Base-by-base conservation (phyloP, 2,797 vertebrate genomes). In the Antrozous pallidus region DNA sequence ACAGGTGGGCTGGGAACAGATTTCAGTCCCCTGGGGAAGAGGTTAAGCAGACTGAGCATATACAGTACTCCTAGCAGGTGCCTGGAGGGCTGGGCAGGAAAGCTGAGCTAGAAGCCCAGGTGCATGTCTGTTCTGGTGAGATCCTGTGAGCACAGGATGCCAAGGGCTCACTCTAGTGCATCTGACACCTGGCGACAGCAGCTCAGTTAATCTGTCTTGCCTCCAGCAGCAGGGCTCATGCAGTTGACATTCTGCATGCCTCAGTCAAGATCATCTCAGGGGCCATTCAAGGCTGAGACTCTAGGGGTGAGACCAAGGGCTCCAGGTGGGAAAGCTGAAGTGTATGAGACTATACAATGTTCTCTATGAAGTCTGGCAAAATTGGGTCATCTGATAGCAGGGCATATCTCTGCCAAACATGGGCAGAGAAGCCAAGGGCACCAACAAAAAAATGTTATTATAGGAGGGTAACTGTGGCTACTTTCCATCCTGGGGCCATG, bases 361-460 rank as follows among this genome's bases (percentile, higher is more conserved):
- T 93, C 75, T 74, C 20, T 36, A 49, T 11, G 12, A 82, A 79
- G 22, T 61, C 80, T 74, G 40, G 14, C 63, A 36, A 96, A 95
- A 95, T 0, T 2, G 36, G 38, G 38, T 69, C 83, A 91, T 28
- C 28, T 45, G 81, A 22, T 31, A 26, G 58, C 24, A 40, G 20
- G 63, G 36, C 8, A 11, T 6, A 10, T 22, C 22, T 75, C 70
- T 93, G 70, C 70, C n/a, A 56, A 26, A 78, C n/a, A 26, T 0
- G 0, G 33, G 8, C 40, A 51, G 33, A 14, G 20, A 83, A 42
- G 33, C 28, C 73, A 36, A 89, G 0, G 11, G 3, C 6, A 12
- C 16, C 56, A 17, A 73, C 12, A n/a, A n/a, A 31, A 33, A 16
- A 6, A 1, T 38, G 33, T 40, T 82, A 63, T 69, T 54, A 17